Conservation (phyloP, 1,140 invertebrate genomes). For the Pteromalus puparum region DNA sequence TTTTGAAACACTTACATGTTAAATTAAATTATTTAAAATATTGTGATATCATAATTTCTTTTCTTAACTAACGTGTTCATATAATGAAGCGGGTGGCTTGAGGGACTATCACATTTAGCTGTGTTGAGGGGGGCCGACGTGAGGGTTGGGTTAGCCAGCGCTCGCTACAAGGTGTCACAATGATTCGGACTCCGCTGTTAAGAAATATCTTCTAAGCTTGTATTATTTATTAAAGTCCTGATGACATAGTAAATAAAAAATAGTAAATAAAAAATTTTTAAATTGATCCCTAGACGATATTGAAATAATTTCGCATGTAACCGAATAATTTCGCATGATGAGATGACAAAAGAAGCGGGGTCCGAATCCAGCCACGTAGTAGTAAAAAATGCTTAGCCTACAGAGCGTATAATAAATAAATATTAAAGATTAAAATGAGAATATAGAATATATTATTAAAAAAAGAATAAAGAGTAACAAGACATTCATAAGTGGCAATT, state of each 20-base stretch:
- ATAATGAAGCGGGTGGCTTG: slow-evolving; percentile 27
- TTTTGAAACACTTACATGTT: not conserved
- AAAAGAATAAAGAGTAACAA: slow-evolving; percentile 44
- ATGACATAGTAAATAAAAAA: not conserved
- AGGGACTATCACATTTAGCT: slow-evolving; percentile 64
- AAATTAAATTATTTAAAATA: not conserved
- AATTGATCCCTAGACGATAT: not conserved
- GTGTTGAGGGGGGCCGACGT: slow-evolving; percentile 72
- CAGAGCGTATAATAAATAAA: slow-evolving; percentile 58
- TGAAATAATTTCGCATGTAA: not conserved
- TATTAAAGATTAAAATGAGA: slow-evolving; percentile 52
- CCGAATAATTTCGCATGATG: not conserved
- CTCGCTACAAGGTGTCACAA: slow-evolving; percentile 68
- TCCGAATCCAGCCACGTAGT: slow-evolving; percentile 63
- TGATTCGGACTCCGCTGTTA: slow-evolving; percentile 62
- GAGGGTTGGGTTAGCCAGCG: slow-evolving; percentile 71
- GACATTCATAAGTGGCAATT: slow-evolving; percentile 40
- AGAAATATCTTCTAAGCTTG: not conserved
- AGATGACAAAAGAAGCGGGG: slow-evolving; percentile 56
- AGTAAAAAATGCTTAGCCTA: slow-evolving; percentile 63
- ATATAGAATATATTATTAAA: slow-evolving; percentile 61
- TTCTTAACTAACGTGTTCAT: slow-evolving; percentile 13
- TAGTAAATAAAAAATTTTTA: not conserved
- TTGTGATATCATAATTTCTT: slow-evolving; percentile 33
- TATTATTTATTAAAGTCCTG: not conserved